Conservation (phyloP, 2,113 vertebrate species). For the Peromyscus californicus region DNA sequence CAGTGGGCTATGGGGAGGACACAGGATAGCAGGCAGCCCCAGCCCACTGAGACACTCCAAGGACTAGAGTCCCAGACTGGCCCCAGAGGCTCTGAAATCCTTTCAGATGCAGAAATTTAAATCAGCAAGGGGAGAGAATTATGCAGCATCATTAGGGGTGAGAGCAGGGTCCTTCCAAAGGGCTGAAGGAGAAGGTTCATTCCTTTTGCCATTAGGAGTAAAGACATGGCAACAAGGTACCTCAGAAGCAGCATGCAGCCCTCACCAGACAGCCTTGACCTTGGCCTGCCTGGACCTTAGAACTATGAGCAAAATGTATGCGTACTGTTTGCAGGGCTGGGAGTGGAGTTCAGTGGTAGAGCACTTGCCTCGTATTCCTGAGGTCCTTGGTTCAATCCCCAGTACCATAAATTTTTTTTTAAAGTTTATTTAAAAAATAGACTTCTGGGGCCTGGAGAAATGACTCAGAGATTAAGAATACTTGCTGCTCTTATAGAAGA, state of each 20-base stretch:
- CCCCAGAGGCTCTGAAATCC: fast-evolving
- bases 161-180: neutral
- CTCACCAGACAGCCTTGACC: neutral
- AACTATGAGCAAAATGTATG: neutral
- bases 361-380: neutral
- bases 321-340: no score
- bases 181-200: neutral
- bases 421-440: neutral
- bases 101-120: neutral
- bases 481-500: neutral
- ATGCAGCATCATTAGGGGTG: neutral
- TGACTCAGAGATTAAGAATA: neutral
- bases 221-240: no score
- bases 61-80: neutral
- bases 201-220: neutral
- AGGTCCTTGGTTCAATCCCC: neutral
- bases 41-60: neutral
- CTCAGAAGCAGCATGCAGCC: neutral
- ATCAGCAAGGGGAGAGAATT: neutral
- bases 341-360: neutral
- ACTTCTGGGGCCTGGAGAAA: neutral
- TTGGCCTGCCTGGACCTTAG: neutral
- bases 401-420: neutral
- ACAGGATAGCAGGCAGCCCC: neutral
- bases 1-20: neutral